These are phyloP conservation scores for Phyllotreta cruciferae DNA, from an alignment of 2,888 invertebrate species.

Conservation along the genomic window DNA sequence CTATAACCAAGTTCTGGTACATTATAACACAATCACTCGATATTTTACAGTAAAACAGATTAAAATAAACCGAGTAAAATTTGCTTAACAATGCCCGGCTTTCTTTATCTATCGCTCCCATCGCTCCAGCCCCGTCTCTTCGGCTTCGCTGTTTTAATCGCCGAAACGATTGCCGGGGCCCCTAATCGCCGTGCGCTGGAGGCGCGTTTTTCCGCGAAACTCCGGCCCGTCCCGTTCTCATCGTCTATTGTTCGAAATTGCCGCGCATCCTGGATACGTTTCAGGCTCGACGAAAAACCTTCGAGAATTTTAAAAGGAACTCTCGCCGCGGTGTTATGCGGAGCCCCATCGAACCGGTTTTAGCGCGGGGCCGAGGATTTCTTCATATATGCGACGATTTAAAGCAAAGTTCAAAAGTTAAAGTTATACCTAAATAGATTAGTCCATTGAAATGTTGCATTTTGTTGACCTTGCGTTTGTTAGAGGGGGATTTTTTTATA, in stretches of 20 bases:
- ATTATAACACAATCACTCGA: too few species aligned
- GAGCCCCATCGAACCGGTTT: background rate
- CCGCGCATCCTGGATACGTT: slow-evolving; percentile 9
- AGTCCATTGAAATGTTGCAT: too few species aligned
- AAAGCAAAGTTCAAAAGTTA: too few species aligned
- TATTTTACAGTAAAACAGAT: too few species aligned
- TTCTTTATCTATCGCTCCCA: background rate
- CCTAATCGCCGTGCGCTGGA: too few species aligned
- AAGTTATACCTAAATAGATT: too few species aligned
- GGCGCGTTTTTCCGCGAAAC: slow-evolving; percentile 9
- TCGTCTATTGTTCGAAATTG: slow-evolving; percentile 17
- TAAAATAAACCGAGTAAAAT: background rate
- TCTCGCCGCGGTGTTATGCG: background rate
- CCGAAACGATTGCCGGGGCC: slow-evolving; percentile 1
- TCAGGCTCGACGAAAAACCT: slow-evolving; percentile 13
- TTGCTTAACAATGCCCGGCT: background rate
- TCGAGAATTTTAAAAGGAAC: slow-evolving; percentile 3
- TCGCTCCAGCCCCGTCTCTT: background rate
- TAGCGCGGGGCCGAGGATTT: background rate
- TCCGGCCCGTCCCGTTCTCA: slow-evolving; percentile 12
- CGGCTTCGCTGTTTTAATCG: slow-evolving; percentile 3
- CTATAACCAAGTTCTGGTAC: too few species aligned
- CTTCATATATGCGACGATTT: too few species aligned
- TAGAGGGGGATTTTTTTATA: too few species aligned
- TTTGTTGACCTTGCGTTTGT: too few species aligned